Base-by-base conservation (phyloP, 23 tunicate species). In the Pegea sp. region DNA sequence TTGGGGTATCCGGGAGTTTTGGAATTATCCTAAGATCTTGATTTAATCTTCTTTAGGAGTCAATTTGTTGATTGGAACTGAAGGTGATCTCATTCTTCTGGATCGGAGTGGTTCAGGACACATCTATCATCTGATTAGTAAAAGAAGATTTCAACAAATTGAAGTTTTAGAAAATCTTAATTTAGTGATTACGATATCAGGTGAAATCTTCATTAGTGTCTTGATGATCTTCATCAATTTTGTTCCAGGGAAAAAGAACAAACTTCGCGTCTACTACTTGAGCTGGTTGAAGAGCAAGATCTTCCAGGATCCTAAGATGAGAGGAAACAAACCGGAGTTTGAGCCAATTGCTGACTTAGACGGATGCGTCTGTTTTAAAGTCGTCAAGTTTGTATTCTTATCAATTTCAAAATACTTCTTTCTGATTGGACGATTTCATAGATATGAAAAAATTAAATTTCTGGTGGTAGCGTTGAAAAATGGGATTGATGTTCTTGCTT, bases 171-270 rank as follows among this genome's bases (percentile, higher is more conserved):
- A 55, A 26, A 55, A 55, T 20, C 7, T 13, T 18, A 55, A 55
- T 20, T 20, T 55, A 5, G 60, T 55, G 13, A 16, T 55, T 16
- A 28, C 60, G 60, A 55, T 55, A 55, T 55, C 60, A 5, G n/a
- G n/a, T n/a, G n/a, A n/a, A n/a, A n/a, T n/a, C n/a, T n/a, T n/a
- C n/a, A n/a, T n/a, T n/a, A n/a, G n/a, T n/a, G n/a, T n/a, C n/a
- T n/a, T n/a, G n/a, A n/a, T n/a, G n/a, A n/a, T n/a, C n/a, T n/a
- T n/a, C n/a, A n/a, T n/a, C n/a, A n/a, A n/a, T n/a, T n/a, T n/a
- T n/a, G n/a, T n/a, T n/a, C n/a, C n/a, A n/a, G 60, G 60, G 48
- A 55, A 55, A 23, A 55, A 55, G 60, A 55, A 55, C 30, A 55
- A 55, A 55, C 48, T 55, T 13, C 48, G 60, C 13, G 29, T 42